Evolutionary conservation across 2,888 invertebrate genomes (phyloP), one percentile per base, ranked within the genome.

Genomic region (Philonicus albiceps): DNA sequence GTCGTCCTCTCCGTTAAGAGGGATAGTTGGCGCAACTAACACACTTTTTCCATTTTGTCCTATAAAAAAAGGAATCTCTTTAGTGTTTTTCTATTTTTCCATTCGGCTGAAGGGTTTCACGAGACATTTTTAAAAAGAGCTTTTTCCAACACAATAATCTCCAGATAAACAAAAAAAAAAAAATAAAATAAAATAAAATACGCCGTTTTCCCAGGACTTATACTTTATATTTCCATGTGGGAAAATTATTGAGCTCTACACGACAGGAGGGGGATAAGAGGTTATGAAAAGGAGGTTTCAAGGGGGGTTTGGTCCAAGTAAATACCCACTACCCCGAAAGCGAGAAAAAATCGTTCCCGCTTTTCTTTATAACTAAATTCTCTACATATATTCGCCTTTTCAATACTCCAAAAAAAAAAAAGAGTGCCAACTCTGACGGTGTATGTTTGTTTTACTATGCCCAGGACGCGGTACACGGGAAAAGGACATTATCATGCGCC

Each of bases 401-500:
- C 83, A 64, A 83, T 49, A 73, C 73, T 34, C 73, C 16, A 16
- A 19, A 72, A 72, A 72, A 27, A 31, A 6, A 30, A 37, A 83
- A 72, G 30, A 55, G 8, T 74, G 34, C 55, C 55, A 81, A 3
- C 43, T 84, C 40, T 84, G 73, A 40, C 84, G 73, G 83, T 37
- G 84, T 81, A 81, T 40, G 72, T 73, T 84, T 72, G 83, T 72
- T 64, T 73, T 73, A 30, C 30, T 31, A 43, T 73, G 11, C 55
- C 72, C 22, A 37, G 49, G 40, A 43, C 34, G 43, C 13, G 55
- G 19, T 8, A 72, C 22, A 34, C 43, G 81, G 81, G 49, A 49
- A 31, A 31, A 84, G 75, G 76, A 86, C 86, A 86, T 86, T 86
- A 86, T 86, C 86, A 86, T 86, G 86, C 86, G 86, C 86, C 64